Base-by-base conservation (phyloP, 1,140 invertebrate genomes). In the Drosophila arawakana region DNA sequence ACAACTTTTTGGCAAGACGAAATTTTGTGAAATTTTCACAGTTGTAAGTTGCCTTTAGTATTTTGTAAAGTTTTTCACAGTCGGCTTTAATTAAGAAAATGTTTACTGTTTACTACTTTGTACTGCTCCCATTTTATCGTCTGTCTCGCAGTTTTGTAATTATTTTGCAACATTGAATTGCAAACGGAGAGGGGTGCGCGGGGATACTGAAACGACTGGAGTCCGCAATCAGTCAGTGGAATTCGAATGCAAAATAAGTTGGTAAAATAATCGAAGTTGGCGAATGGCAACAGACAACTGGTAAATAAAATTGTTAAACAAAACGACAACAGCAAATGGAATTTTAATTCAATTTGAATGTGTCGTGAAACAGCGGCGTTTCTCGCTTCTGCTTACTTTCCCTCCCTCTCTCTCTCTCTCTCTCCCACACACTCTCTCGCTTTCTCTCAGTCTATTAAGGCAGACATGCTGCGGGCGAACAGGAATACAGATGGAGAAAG, bases 271-370 rank as follows among this genome's bases (percentile, higher is more conserved):
- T 60, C 61, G 68, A 76, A 71, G 43, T 25, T 50, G 59, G 43
- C 47, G 10, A 66, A 50, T 8, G 13, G 25, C 25, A 49, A 57
- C 70, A 49, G 50, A 60, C 69, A 78, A 75, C 80, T 75, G 63
- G 65, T 66, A 69, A 50, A 73, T 73, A 60, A 73, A 73, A 73
- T 73, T 73, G 70, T 73, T 86, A 68, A 82, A 73, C 80, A 84
- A 85, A 84, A 50, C 78, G 78, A 78, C 81, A 85, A 80, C 81
- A 70, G 74, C 81, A 86, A 88, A 86, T 86, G 83, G 82, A 86
- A 86, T 86, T 86, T 86, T 88, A 86, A 86, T 86, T 86, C 80
- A 88, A 86, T 86, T 88, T 80, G 80, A 82, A 80, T 82, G 76
- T 66, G 72, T 65, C 58, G 55, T 25, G 44, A 3, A 30, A 41